Evolutionary conservation across 2,888 invertebrate genomes (phyloP), one percentile per base, ranked within the genome.

Genomic region (Calliphora vomitoria): DNA sequence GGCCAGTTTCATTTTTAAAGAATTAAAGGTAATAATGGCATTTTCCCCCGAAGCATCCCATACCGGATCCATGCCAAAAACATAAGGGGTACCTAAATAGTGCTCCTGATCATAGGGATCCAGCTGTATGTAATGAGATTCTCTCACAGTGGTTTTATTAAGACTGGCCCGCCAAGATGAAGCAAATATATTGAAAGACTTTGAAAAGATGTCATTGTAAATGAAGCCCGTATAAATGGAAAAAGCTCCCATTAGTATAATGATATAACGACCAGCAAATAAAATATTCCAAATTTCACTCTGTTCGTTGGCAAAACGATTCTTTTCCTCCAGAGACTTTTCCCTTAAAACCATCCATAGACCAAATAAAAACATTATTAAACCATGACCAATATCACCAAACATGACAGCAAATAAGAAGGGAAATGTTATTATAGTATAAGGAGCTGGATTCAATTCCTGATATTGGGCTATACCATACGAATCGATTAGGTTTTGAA

Each of bases 381-480:
- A 62, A 4, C 98, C 99, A 94, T 99, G 99, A 4, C 99, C 99
- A 89, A 96, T 94, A 93, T 99, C 99, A 18, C 99, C 99, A 94
- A 99, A 99, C 99, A 99, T 99, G 89, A 99, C 96, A 50, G 97
- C 97, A 94, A 99, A 99, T 35, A 99, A 94, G 95, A 99, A 99
- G 11, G 99, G 99, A 95, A 99, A 99, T 76, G 99, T 97, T 90
- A 97, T 95, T 89, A 97, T 96, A n/a, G 97, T 97, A 94, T 97
- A 98, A 0, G 97, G 95, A 11, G 97, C 97, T 90, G 98, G 98
- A 94, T 98, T 99, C 86, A 97, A 96, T 94, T 99, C 99, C 88
- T 97, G 95, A 94, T 99, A 99, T 64, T 96, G 96, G 71, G 98
- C 97, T n/a, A 98, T 96, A 81, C 98, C 99, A 92, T 99, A 99